Base-by-base conservation (phyloP, 2,888 invertebrate genomes). In the Chrysolina haemoptera region DNA sequence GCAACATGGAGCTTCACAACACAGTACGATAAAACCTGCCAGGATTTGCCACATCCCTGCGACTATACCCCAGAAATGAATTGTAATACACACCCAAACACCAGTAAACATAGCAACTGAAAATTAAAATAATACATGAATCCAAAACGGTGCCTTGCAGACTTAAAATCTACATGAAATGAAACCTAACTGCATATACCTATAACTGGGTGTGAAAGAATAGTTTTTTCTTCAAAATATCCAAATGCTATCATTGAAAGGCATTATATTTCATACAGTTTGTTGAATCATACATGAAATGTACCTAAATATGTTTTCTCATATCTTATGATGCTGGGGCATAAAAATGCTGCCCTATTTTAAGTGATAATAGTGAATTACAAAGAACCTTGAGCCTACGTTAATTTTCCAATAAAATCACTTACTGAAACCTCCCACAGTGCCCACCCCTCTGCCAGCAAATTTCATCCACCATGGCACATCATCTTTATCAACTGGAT, bases 1-100 rank as follows among this genome's bases (percentile, higher is more conserved):
- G 89, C 98, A 98, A 88, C 96, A 98, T 0, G 99, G 99, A 53
- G 98, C 98, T 89, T 99, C 99, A 84, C 98, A 92, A 62, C 95
- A 93, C 81, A 98, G 91, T 76, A 96, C 93, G 76, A 96, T 85
- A 89, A 98, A 97, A 53, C 98, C 98, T 76, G 95, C 93, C 77
- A 97, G 84, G 93, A 97, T 95, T 90, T 96, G 95, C 92, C 94
- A 93, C 83, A 96, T 92, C 76, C 96, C 96, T 68, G 93, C 92
- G 64, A 96, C 88, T 62, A 94, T 90, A 80, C 92, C 86, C 50
- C 91, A 89, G 0, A 92, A 79, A 46, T 94, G 84, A 79, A 96
- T 92, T 65, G 92, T 89, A 8, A 93, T 87, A 85, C 94, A 93
- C 87, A 94, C 94, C 89, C 93, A 91, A 68, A 95, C 90, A 48